phyloP scores from a whole-genome alignment of 2,797 vertebrate genomes.

The Gymnoscopelus microlampas region DNA sequence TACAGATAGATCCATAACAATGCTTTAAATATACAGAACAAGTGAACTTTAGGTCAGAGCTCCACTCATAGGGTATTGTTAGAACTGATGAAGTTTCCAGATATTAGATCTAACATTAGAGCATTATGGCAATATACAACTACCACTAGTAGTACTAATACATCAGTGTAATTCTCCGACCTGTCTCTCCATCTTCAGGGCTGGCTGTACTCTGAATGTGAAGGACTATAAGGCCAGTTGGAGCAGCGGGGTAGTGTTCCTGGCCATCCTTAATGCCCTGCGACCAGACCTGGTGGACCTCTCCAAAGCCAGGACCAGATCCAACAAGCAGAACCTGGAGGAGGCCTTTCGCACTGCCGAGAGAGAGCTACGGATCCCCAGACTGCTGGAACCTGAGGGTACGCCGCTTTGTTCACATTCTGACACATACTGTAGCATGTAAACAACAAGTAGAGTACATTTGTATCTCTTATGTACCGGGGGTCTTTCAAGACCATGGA shows the following conservation, averaged over 20 bases:
- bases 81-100: too few relatives aligned
- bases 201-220: conserved; percentile 81
- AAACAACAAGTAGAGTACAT: too few relatives aligned
- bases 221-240: conserved; percentile 94
- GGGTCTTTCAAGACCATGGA: too few relatives aligned
- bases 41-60: too few relatives aligned
- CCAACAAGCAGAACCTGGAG: conserved; percentile 91
- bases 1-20: too few relatives aligned
- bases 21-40: too few relatives aligned
- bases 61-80: too few relatives aligned
- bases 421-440: too few relatives aligned
- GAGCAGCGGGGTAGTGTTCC: conserved; percentile 91
- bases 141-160: background rate
- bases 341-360: conserved; percentile 92
- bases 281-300: conserved; percentile 88
- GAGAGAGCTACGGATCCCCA: conserved; percentile 88
- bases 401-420: conserved; percentile 15
- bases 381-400: conserved; percentile 92
- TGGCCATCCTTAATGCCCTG: conserved; percentile 89
- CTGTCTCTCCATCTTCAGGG: conserved; percentile 54
- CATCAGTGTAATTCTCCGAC: background rate
- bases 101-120: too few relatives aligned
- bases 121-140: background rate
- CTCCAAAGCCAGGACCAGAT: conserved; percentile 82
- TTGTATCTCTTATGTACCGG: too few relatives aligned